phyloP scores from a whole-genome alignment of 2,797 vertebrate genomes.

The Pantherophis alleghaniensis region DNA sequence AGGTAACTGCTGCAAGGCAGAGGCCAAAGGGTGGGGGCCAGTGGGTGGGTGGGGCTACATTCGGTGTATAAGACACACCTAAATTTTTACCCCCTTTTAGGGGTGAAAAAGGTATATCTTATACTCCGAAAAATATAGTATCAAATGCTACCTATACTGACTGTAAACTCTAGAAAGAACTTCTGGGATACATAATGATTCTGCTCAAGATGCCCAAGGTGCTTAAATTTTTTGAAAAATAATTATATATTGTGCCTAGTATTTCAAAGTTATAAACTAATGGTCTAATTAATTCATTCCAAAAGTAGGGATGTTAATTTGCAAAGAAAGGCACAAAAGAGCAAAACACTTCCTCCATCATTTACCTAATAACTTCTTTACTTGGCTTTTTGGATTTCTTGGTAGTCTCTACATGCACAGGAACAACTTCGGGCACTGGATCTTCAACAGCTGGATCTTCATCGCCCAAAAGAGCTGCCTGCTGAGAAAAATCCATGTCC shows the following conservation, averaged over 20 bases:
- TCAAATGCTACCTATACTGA: background rate
- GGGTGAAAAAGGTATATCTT: no score
- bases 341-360: constrained; percentile 23
- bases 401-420: constrained; percentile 85
- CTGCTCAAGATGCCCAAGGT: background rate
- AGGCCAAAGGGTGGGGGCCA: no score
- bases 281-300: fast-evolving
- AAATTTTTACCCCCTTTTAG: no score
- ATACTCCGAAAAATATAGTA: background rate
- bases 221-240: background rate
- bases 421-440: constrained; percentile 84
- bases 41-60: no score
- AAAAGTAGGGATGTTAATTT: background rate
- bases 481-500: constrained; percentile 98
- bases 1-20: no score
- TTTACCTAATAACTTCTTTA: constrained; percentile 92
- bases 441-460: constrained; percentile 86
- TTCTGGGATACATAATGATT: background rate
- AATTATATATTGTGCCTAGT: background rate
- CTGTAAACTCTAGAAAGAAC: background rate
- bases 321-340: constrained; percentile 22
- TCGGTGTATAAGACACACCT: no score
- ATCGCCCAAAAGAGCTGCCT: constrained; percentile 94
- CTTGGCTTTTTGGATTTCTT: constrained; percentile 95
- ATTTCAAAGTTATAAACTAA: background rate